Conservation (phyloP, 2,797 vertebrate species). For the Margarornis squamiger region DNA sequence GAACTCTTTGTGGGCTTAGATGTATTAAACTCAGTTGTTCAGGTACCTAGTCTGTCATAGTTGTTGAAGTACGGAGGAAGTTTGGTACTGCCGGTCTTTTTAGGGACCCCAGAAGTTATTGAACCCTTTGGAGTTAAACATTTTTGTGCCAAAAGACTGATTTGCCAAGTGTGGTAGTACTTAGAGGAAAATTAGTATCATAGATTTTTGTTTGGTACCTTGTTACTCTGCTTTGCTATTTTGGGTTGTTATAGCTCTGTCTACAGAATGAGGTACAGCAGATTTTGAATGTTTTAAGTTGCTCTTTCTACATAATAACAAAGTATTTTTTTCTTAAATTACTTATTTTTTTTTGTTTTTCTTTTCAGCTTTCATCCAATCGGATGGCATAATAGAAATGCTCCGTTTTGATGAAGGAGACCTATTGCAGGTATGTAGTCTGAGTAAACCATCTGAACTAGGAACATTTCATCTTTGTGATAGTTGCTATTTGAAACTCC, state of each 20-base stretch:
- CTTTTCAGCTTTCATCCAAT: slow-evolving; percentile 93
- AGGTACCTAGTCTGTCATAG: neutral
- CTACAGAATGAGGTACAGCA: neutral
- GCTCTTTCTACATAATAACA: neutral
- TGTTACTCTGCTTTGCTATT: neutral
- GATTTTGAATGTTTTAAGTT: neutral
- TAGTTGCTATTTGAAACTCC: neutral
- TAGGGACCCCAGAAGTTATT: neutral
- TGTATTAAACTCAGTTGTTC: neutral
- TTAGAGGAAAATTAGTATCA: neutral
- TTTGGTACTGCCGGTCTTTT: neutral
- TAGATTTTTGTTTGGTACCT: neutral
- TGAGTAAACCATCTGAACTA: neutral
- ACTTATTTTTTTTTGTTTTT: slow-evolving; percentile 24
- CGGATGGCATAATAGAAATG: slow-evolving; percentile 97
- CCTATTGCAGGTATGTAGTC: slow-evolving; percentile 87
- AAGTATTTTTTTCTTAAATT: neutral
- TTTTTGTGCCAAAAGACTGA: neutral
- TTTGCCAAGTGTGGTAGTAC: neutral
- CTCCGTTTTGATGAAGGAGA: slow-evolving; percentile 95
- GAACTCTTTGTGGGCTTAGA: neutral
- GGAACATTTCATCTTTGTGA: neutral
- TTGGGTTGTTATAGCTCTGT: neutral
- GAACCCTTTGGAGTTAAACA: neutral
- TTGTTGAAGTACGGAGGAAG: neutral